A percentile compares a stretch with the other conserved stretches of the same genome.
These are phyloP conservation scores for Muntiacus muntjak DNA, from an alignment of 2,113 vertebrate genomes.

Conservation along the genomic window DNA sequence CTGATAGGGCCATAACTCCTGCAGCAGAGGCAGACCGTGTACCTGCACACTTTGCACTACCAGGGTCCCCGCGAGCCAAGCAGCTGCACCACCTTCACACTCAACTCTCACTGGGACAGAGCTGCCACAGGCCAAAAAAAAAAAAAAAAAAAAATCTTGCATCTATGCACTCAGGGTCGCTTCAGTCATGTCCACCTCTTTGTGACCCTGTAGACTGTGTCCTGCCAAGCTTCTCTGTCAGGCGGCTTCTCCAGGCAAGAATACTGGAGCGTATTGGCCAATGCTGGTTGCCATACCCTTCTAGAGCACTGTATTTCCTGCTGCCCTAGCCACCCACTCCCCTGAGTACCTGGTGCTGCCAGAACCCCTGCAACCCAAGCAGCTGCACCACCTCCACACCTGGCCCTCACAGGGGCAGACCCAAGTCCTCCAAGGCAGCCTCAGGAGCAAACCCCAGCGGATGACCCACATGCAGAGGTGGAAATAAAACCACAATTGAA, in stretches of 20 bases:
- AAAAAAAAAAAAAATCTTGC: neutral
- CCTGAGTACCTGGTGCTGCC: neutral
- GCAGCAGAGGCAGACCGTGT: neutral
- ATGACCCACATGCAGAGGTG: neutral
- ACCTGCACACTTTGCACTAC: neutral
- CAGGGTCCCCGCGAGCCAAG: neutral
- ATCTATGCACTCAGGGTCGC: fast-evolving
- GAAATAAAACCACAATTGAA: neutral
- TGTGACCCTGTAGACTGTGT: neutral
- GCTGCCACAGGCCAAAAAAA: neutral
- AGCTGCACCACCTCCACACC: neutral
- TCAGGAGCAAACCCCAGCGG: neutral
- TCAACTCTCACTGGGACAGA: neutral
- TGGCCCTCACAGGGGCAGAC: neutral
- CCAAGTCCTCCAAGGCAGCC: neutral
- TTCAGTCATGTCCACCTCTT: neutral
- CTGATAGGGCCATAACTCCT: neutral
- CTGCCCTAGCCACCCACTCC: neutral
- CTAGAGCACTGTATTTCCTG: neutral
- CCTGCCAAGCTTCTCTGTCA: neutral
- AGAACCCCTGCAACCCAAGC: neutral
- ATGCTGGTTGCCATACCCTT: neutral
- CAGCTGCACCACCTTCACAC: neutral
- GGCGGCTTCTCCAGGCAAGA: neutral
- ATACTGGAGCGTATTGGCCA: neutral